phyloP scores from a whole-genome alignment of 1,140 invertebrate species.

The Ceratosolen fusciceps region DNA sequence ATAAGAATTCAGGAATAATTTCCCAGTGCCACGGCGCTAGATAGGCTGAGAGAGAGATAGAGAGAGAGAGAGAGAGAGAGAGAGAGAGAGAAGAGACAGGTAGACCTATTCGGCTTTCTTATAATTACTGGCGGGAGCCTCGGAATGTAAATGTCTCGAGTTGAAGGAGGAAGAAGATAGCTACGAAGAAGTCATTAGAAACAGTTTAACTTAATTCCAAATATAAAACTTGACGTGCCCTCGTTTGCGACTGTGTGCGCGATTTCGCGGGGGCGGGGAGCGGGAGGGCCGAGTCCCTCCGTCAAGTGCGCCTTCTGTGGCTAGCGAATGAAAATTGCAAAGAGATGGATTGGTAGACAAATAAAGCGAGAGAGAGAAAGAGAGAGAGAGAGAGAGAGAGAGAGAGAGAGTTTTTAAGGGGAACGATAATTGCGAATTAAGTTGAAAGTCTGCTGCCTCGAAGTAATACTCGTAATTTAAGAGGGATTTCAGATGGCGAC shows the following conservation, averaged over 20 bases:
- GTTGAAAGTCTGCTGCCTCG: conserved; percentile 24
- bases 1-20: conserved; percentile 61
- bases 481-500: background rate
- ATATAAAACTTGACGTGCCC: conserved; percentile 47
- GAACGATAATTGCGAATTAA: conserved; percentile 44
- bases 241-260: no score
- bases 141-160: conserved; percentile 46
- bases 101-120: conserved; percentile 55
- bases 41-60: background rate
- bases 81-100: conserved; percentile 18
- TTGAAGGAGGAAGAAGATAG: conserved; percentile 15
- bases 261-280: background rate
- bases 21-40: conserved; percentile 16
- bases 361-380: background rate
- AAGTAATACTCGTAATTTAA: conserved; percentile 42
- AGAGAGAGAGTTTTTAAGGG: conserved; percentile 23
- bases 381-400: background rate
- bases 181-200: conserved; percentile 49
- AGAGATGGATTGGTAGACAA: background rate
- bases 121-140: conserved; percentile 54
- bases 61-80: background rate
- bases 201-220: conserved; percentile 51
- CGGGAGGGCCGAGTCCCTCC: no score
- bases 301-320: background rate
- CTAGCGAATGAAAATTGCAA: background rate